Conservation (phyloP, 2,888 invertebrate genomes). For the Trimorus sp. region DNA sequence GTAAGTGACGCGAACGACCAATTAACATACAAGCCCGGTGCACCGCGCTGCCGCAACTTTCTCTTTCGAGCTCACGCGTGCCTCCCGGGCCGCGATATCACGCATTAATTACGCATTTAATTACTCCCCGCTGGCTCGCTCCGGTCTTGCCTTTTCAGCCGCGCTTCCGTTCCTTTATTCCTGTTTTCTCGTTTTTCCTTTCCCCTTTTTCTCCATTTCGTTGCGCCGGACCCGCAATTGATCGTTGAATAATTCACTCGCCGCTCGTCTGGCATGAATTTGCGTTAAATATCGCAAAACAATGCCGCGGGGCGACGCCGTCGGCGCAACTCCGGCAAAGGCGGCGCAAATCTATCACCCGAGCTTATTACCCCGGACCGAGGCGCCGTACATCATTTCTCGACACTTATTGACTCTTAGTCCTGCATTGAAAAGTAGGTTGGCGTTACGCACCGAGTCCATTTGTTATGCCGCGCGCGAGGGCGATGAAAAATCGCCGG, state of each 20-base stretch:
- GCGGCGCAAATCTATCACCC: slow-evolving; percentile 53
- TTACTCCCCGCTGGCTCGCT: slow-evolving; percentile 18
- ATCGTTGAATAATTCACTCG: slow-evolving; percentile 73
- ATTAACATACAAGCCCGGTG: slow-evolving; percentile 44
- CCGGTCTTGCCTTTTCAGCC: not conserved
- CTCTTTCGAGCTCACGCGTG: slow-evolving; percentile 32
- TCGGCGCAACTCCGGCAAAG: slow-evolving; percentile 12
- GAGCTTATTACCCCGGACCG: slow-evolving; percentile 72
- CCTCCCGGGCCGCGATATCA: slow-evolving; percentile 29
- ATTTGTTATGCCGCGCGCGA: slow-evolving; percentile 67
- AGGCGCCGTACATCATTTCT: slow-evolving; percentile 77
- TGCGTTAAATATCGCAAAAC: slow-evolving; percentile 72
- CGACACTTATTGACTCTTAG: slow-evolving; percentile 81
- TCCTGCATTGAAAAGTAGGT: slow-evolving; percentile 80
- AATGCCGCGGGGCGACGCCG: slow-evolving; percentile 11
- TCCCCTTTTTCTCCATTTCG: slow-evolving; percentile 11
- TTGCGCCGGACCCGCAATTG: slow-evolving; percentile 57
- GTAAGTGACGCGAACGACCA: slow-evolving; percentile 34
- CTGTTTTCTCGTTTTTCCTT: too few species aligned
- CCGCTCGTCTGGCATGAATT: slow-evolving; percentile 70
- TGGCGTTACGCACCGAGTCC: slow-evolving; percentile 67
- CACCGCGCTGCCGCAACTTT: slow-evolving; percentile 27
- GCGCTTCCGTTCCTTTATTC: not conserved
- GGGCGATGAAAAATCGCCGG: slow-evolving; percentile 62
- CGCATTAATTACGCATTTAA: slow-evolving; percentile 55